Percentiles rank a stretch among this genome's conserved stretches.
phyloP scores from a whole-genome alignment of 2,888 invertebrate genomes.

The Tethea ocularis region DNA sequence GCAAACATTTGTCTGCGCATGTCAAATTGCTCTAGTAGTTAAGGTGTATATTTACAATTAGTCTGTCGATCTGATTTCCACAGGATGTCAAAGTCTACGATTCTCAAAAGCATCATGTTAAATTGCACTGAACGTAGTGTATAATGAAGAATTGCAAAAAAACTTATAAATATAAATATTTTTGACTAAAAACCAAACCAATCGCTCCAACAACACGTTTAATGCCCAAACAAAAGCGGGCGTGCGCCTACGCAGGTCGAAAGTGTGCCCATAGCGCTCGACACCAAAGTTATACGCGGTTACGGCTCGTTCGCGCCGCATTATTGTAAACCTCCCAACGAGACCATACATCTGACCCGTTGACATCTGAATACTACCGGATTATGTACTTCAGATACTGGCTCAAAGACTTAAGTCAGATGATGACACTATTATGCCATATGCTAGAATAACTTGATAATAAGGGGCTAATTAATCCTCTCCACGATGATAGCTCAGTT shows the following conservation, averaged over 20 bases:
- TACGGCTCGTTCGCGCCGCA: slow-evolving; percentile 28
- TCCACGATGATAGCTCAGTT: too few species aligned
- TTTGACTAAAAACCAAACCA: neutral
- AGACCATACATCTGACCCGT: slow-evolving; percentile 30
- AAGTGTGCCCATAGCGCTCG: slow-evolving; percentile 46
- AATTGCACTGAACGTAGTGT: too few species aligned
- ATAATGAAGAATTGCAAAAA: too few species aligned
- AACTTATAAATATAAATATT: neutral
- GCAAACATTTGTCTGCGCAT: too few species aligned
- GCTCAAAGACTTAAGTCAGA: neutral
- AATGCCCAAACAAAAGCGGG: neutral
- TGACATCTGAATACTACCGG: slow-evolving; percentile 47
- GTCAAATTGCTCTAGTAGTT: too few species aligned
- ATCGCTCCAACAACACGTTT: neutral
- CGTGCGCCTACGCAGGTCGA: slow-evolving; percentile 58
- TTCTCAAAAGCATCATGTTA: too few species aligned
- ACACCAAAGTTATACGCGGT: slow-evolving; percentile 36
- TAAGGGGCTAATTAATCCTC: neutral
- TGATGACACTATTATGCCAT: neutral
- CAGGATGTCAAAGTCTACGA: too few species aligned
- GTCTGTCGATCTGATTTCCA: too few species aligned
- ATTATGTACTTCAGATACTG: slow-evolving; percentile 18
- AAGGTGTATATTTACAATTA: too few species aligned
- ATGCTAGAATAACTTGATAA: neutral
- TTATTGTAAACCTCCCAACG: slow-evolving; percentile 15